Evolutionary conservation across 2,888 invertebrate species (phyloP), one percentile per base, ranked within the genome.

Genomic region (Saturnia japonica): DNA sequence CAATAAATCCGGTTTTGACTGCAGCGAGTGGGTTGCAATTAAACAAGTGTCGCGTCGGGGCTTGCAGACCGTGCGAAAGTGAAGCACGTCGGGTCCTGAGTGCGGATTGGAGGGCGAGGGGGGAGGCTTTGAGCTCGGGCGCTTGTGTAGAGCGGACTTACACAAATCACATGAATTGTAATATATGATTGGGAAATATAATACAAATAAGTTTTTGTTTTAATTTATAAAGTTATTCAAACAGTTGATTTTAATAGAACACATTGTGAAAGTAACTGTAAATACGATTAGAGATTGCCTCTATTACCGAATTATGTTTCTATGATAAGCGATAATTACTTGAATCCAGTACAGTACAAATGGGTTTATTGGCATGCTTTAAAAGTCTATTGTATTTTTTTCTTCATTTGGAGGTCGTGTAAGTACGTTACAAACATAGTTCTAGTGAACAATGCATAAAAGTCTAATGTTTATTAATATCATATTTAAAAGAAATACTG

Each of bases 21-120:
- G 90, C 91, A 88, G 88, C 88, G 82, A 82, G 82, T 83, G 86
- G 85, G 84, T 85, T 91, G 93, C 93, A 93, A 93, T 93, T 93
- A 93, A 89, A 91, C 88, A 90, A 91, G 92, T 93, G 93, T 92
- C 93, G 92, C 93, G 90, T 82, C 89, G 85, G 87, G 88, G 89
- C 88, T 88, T 90, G 89, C 90, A 85, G 84, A 85, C 88, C 88
- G 89, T 92, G 93, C 93, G 93, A 93, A 93, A 93, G 93, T 93
- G 93, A 91, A 89, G 89, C 88, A 82, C 80, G 80, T 82, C 82
- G 79, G 77, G 81, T 73, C 72, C 73, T 57, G 45, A 73, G 66
- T 71, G 80, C 72, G 74, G 75, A 74, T 72, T 74, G 71, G 72
- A 77, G 75, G 75, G 79, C 74, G 75, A 76, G 75, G 75, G 74